Evolutionary conservation across 35 echinoderm and acorn worm species (phyloP), one percentile per base, ranked within the genome.

Genomic region (Ptychodera flava): DNA sequence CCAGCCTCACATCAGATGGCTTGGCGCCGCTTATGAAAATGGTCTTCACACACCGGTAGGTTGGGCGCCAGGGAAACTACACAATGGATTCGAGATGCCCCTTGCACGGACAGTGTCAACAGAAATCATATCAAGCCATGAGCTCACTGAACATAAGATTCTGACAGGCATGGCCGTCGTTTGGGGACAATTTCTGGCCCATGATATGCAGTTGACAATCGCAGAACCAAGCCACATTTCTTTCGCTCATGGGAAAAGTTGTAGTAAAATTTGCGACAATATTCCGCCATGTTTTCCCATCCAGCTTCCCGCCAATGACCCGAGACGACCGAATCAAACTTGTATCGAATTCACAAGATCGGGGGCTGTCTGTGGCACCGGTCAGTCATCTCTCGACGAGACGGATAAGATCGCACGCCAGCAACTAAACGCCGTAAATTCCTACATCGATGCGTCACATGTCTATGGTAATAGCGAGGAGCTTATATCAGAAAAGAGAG

Each of bases 361-460:
- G 6, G 45, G 45, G 6, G 45, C 45, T 64, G 45, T 64, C 45
- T 64, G 45, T 22, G 45, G 45, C 6, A 64, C 45, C 6, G 45
- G 45, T 6, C 6, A 64, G 6, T 22, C 45, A 22, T 64, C 45
- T 6, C 22, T 22, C 6, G 22, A 64, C 22, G 45, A 22, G 6
- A 64, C 6, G 22, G 6, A 22, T 22, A 64, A 6, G 6, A 64
- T 64, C 22, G 6, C 92, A 30, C 90, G 95, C 53, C 93, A 97
- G 28, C 95, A 97, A 84, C 78, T 97, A 35, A 97, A 94, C 35
- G 89, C 91, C 75, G 84, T 92, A 35, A 94, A 90, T n/a, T 97
- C 95, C 0, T 97, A 87, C 81, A 15, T 94, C 35, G 95, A 97
- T 78, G 87, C 36, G 32, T 97, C 95, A 22, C 85, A 79, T n/a